phyloP scores from a whole-genome alignment of 2,888 invertebrate genomes.

The Crepidodera aurea region DNA sequence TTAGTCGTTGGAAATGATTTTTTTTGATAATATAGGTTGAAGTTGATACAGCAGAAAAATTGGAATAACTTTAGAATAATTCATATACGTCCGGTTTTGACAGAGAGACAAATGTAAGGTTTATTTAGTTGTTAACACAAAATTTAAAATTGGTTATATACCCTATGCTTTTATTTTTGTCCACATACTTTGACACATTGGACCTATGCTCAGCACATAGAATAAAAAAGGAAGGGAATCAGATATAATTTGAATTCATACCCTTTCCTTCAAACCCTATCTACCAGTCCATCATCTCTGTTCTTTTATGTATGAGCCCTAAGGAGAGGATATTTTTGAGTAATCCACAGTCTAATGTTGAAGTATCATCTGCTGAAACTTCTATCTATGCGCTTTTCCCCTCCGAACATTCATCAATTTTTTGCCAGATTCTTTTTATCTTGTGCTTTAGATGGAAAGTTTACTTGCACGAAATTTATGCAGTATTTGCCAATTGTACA shows the following conservation, averaged over 20 bases:
- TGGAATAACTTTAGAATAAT: too few species aligned
- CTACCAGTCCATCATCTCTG: constrained; percentile 29
- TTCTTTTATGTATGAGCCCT: constrained; percentile 29
- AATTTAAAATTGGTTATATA: too few species aligned
- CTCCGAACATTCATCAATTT: constrained; percentile 25
- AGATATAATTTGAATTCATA: constrained; percentile 28
- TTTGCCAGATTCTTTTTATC: neutral
- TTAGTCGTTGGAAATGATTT: too few species aligned
- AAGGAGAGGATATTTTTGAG: constrained; percentile 18
- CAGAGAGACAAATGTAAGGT: too few species aligned
- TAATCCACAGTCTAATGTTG: constrained; percentile 24
- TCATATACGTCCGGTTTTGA: too few species aligned
- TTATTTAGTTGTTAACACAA: too few species aligned
- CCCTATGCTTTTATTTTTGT: neutral
- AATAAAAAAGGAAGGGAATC: constrained; percentile 17
- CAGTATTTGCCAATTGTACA: neutral
- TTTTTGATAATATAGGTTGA: too few species aligned
- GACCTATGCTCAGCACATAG: neutral
- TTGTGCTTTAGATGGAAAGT: neutral
- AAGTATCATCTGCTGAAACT: constrained; percentile 26
- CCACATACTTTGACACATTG: neutral
- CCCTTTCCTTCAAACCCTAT: constrained; percentile 16
- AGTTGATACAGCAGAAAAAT: too few species aligned
- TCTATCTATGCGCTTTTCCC: constrained; percentile 1
- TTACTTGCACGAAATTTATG: constrained; percentile 11